phyloP scores from a whole-genome alignment of 1,140 invertebrate genomes.

The Maniola jurtina region DNA sequence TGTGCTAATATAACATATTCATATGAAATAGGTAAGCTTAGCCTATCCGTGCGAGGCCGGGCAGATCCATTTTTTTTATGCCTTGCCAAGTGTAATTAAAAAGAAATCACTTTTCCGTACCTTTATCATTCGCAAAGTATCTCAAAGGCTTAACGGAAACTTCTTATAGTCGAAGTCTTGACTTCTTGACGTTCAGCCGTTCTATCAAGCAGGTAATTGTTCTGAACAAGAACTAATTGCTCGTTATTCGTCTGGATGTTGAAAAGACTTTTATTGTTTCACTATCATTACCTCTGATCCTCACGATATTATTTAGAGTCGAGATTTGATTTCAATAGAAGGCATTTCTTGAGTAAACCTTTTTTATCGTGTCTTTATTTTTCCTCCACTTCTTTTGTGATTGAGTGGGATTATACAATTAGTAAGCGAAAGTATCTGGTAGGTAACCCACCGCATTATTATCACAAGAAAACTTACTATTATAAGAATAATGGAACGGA shows the following conservation, averaged over 20 bases:
- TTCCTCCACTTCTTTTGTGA: no score
- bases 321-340: no score
- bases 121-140: slow-evolving; percentile 24
- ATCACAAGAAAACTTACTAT: no score
- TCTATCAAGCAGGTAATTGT: slow-evolving; percentile 25
- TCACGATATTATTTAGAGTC: neutral
- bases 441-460: no score
- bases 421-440: no score
- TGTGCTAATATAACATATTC: no score
- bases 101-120: slow-evolving; percentile 18
- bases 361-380: no score
- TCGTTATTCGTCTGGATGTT: slow-evolving; percentile 14
- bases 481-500: no score
- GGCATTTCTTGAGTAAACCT: neutral
- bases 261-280: neutral
- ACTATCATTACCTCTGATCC: neutral
- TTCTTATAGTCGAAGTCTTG: slow-evolving; percentile 14
- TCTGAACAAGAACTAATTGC: slow-evolving; percentile 20
- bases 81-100: neutral
- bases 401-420: no score
- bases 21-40: no score
- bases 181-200: slow-evolving; percentile 22
- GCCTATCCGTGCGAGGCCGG: neutral
- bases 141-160: slow-evolving; percentile 25
- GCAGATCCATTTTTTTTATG: neutral